Percentiles rank a stretch among this genome's conserved stretches.
These are phyloP conservation scores for Osmerus mordax DNA, from an alignment of 2,113 vertebrate genomes.

Conservation along the genomic window DNA sequence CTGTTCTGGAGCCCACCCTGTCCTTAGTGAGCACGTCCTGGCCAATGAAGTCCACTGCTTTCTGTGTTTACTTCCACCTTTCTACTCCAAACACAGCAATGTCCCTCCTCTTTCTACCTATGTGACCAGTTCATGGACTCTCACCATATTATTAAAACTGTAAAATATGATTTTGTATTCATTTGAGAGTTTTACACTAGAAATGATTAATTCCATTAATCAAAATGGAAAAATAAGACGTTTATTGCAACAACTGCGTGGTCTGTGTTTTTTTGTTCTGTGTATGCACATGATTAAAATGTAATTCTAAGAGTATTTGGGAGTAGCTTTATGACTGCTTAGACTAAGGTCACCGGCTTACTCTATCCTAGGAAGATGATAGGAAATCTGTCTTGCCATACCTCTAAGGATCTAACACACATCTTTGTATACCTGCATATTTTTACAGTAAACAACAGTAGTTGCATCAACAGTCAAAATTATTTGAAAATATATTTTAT, in stretches of 20 bases:
- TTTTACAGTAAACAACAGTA: neutral
- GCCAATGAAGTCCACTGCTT: constrained; percentile 75
- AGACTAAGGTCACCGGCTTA: too few species aligned
- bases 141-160: constrained; percentile 69
- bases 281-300: neutral
- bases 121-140: constrained; percentile 68
- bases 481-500: constrained; percentile 22
- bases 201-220: constrained; percentile 80
- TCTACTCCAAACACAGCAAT: constrained; percentile 65
- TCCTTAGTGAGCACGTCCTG: constrained; percentile 68
- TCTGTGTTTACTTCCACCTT: constrained; percentile 66
- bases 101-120: constrained; percentile 65
- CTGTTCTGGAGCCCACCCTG: constrained; percentile 64
- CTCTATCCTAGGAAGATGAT: neutral
- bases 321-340: neutral
- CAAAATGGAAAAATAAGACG: constrained; percentile 56
- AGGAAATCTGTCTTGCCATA: neutral
- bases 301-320: neutral
- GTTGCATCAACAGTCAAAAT: constrained; percentile 3
- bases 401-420: constrained; percentile 6
- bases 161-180: constrained; percentile 74
- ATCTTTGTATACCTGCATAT: neutral
- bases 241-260: constrained; percentile 78
- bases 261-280: constrained; percentile 76
- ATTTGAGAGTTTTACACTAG: constrained; percentile 77